phyloP scores from a whole-genome alignment of 2,113 vertebrate genomes.

The rabbit (Oryctolagus cuniculus) region DNA sequence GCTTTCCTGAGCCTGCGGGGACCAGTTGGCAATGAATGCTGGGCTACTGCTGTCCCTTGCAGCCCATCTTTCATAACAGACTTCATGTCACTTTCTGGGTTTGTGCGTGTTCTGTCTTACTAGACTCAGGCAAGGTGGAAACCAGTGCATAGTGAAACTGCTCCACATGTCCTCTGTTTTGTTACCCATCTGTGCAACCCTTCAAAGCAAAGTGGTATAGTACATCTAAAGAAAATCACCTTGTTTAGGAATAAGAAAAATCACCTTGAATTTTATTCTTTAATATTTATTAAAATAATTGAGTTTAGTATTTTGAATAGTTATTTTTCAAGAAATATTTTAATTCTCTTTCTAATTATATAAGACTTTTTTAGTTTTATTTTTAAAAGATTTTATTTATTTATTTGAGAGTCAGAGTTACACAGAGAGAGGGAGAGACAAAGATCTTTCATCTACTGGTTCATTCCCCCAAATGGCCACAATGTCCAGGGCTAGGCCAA shows the following conservation, averaged over 20 bases:
- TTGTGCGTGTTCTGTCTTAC: neutral
- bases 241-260: conserved; percentile 15
- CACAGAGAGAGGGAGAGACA: too few relatives aligned
- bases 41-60: neutral
- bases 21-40: neutral
- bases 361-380: neutral
- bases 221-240: neutral
- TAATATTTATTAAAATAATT: conserved; percentile 27
- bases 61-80: neutral
- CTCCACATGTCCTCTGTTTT: neutral
- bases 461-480: too few relatives aligned
- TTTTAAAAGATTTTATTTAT: neutral
- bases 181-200: neutral
- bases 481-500: too few relatives aligned
- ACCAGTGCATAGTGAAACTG: neutral
- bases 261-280: neutral
- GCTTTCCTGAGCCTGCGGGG: neutral
- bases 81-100: neutral
- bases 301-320: neutral
- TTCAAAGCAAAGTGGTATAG: neutral
- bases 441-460: too few relatives aligned
- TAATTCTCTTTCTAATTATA: too few relatives aligned
- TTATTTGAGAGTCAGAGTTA: too few relatives aligned
- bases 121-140: neutral
- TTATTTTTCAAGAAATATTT: too few relatives aligned